Percentiles rank a stretch among this genome's conserved stretches.
phyloP scores from a whole-genome alignment of 2,888 invertebrate genomes.

The Himalopsyche kuldschensis region DNA sequence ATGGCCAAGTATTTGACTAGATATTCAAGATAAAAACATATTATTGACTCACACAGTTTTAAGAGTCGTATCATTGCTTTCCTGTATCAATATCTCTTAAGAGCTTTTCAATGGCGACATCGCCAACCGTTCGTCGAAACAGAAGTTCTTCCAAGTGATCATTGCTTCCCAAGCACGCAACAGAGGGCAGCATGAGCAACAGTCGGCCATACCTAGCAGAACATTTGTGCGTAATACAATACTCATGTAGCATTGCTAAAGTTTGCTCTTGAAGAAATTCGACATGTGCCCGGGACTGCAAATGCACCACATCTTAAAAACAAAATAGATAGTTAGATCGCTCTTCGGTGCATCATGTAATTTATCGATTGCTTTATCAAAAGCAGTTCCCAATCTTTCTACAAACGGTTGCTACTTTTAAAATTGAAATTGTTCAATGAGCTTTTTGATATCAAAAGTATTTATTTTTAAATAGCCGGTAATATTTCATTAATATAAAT shows the following conservation, averaged over 20 bases:
- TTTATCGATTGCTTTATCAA: no score
- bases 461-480: no score
- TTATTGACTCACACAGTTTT: no score
- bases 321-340: neutral
- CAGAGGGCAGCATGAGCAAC: slow-evolving; percentile 71
- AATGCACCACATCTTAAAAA: slow-evolving; percentile 10
- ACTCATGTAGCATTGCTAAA: slow-evolving; percentile 74
- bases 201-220: slow-evolving; percentile 72
- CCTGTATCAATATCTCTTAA: slow-evolving; percentile 64
- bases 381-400: no score
- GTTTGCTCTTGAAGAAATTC: slow-evolving; percentile 75
- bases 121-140: slow-evolving; percentile 77
- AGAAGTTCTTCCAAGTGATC: slow-evolving; percentile 66
- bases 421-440: no score
- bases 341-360: neutral
- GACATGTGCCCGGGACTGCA: neutral
- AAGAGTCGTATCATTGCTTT: neutral
- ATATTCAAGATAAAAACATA: no score
- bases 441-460: no score
- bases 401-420: no score
- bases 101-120: slow-evolving; percentile 71
- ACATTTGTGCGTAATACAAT: slow-evolving; percentile 56
- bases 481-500: no score
- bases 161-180: slow-evolving; percentile 51
- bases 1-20: no score